Base-by-base conservation (phyloP, 2,888 invertebrate genomes). In the Cataglyphis altisquamis region DNA sequence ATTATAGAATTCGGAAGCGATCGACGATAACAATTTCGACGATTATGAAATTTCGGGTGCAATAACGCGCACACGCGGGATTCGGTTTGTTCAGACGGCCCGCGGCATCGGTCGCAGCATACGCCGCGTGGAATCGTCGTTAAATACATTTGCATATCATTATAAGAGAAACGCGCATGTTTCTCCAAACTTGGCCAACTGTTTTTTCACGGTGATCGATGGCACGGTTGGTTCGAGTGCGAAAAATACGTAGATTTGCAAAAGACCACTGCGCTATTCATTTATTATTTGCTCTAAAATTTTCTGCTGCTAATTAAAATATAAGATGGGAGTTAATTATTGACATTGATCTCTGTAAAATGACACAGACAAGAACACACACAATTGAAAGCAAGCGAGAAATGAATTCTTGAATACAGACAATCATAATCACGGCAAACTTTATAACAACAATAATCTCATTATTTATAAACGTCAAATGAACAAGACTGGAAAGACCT, bases 141-240 rank as follows among this genome's bases (percentile, higher is more conserved):
- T 80, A 80, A 80, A 80, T 72, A 80, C 78, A 80, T 78, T 78
- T 78, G 70, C 78, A 78, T 78, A 62, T 72, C 36, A 80, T 80
- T 80, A 80, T 80, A 55, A 62, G 60, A 15, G 45, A 72, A 80
- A 62, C 72, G 60, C 45, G 70, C 78, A 45, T 80, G 78, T 80
- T 72, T 72, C 72, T 80, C 60, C 60, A 72, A 80, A 80, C 78
- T 45, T 60, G 70, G 29, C 36, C 29, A 29, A 18, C 36, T 80
- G 78, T 62, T 80, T 80, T 78, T 62, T 36, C 45, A 45, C 60
- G 32, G 36, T 80, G 72, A 80, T 80, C 60, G 78, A 80, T 80
- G 60, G 36, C 72, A 36, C 78, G 21, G 10, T 41, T 10, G 18
- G 60, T 25, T 21, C 45, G 57, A 29, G 15, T 21, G 25, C 41